Evolutionary conservation across 2,888 invertebrate species (phyloP).

Genomic region (Drosophila lutescens): DNA sequence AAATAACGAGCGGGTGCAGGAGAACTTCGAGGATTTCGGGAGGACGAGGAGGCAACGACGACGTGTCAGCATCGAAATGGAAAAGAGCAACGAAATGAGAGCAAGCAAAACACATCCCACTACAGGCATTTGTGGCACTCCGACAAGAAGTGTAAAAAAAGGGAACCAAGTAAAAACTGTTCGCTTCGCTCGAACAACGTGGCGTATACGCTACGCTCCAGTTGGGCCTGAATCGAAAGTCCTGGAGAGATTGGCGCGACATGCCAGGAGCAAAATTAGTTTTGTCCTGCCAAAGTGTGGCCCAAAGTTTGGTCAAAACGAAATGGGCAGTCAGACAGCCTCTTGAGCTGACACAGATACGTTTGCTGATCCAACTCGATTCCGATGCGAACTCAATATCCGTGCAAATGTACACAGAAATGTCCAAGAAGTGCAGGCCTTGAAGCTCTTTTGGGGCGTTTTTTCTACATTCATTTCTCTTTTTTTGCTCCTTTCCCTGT

Average conservation of each 20-base stretch:
- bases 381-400: slow-evolving; percentile 23
- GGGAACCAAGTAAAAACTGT: slow-evolving; percentile 38
- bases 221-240: slow-evolving; percentile 31
- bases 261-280: slow-evolving; percentile 47
- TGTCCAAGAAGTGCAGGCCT: slow-evolving; percentile 31
- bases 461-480: neutral
- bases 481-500: neutral
- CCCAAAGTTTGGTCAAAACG: slow-evolving; percentile 48
- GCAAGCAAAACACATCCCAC: slow-evolving; percentile 55
- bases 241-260: slow-evolving; percentile 30
- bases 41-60: slow-evolving; percentile 38
- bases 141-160: slow-evolving; percentile 31
- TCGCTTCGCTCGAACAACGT: slow-evolving; percentile 51
- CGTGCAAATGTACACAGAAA: slow-evolving; percentile 33
- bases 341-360: slow-evolving; percentile 18
- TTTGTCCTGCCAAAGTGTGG: slow-evolving; percentile 33
- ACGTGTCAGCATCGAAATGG: slow-evolving; percentile 59
- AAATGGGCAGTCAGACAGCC: slow-evolving; percentile 37
- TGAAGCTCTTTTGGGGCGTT: slow-evolving; percentile 6
- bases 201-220: slow-evolving; percentile 44
- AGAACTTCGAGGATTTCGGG: slow-evolving; percentile 6
- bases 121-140: slow-evolving; percentile 56
- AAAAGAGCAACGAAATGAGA: slow-evolving; percentile 37
- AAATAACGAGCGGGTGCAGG: slow-evolving; percentile 26
- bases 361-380: slow-evolving; percentile 29